Evolutionary conservation across 2,888 invertebrate species (phyloP), one percentile per base, ranked within the genome.

Genomic region (Cephalotes varians): DNA sequence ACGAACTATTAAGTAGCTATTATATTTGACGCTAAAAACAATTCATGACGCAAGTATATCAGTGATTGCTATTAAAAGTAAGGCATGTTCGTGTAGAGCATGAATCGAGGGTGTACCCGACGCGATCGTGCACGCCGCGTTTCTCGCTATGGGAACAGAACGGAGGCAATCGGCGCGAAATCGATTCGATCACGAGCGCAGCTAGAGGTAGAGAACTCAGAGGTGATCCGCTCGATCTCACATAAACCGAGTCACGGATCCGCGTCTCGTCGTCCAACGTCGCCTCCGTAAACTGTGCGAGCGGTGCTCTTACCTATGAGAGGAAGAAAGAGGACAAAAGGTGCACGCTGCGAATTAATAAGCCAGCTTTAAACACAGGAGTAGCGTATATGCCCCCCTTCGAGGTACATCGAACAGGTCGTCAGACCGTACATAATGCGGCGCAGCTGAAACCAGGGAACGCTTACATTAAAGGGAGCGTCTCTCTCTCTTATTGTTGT

Each of bases 301-400:
- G 28, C 65, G 47, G 47, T 25, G 2, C 69, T 34, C 28, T 62
- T 18, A 54, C 25, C 60, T 28, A 31, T 18, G n/a, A 25, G n/a
- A 37, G 64, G 44, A 81, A 79, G 60, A 69, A 82, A 44, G 72
- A 72, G 83, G 83, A 88, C 88, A 87, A 85, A 87, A 86, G 86
- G 85, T 83, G 80, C 88, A 90, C 87, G 90, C 87, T 87, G 92
- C 92, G 94, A 93, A 94, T 94, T 94, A 94, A 94, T 94, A 93
- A 93, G 93, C 93, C 90, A 89, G 91, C 90, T 93, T 90, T 88
- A 87, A 90, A 90, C 89, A 84, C 76, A 71, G 82, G 71, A 62
- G 83, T 87, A 87, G 89, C 86, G 58, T 86, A 81, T 87, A 87
- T 77, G 77, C 81, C 54, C 64, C 74, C 28, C 65, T 56, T 81